Base-by-base conservation (phyloP, 1,140 invertebrate species). In the Dendrolimus punctatus region DNA sequence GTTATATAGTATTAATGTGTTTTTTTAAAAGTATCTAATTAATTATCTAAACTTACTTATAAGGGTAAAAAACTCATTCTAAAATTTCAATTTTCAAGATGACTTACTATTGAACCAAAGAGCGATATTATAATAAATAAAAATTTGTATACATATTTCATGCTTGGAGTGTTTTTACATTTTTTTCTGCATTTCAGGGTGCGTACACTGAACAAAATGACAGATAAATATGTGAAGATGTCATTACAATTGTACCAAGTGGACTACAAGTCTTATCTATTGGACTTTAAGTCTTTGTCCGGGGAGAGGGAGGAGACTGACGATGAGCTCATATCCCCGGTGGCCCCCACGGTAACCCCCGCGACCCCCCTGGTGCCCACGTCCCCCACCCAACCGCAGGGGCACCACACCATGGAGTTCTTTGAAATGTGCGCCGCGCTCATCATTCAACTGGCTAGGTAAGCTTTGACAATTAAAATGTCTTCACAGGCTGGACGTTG, bases 341-440 rank as follows among this genome's bases (percentile, higher is more conserved):
- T 69, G n/a, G 58, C 67, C 2, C 73, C 66, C 1, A 73, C 76
- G 2, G 53, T 23, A 3, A 23, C 83, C 5, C 78, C 81, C 2
- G 83, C 75, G 0, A 53, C 80, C 6, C 66, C 61, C 36, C 58
- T 52, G 6, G 63, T 71, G 71, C 88, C 86, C 68, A 80, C 87
- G 51, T 46, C 78, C 53, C 68, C 57, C 8, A 40, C 64, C 8
- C 59, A 60, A 43, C 55, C 67, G 0, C 87, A 63, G 77, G 91
- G 93, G 37, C 97, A 99, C 75, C 97, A 99, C 82, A 99, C 98
- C 4, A 98, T 99, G 95, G 98, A 99, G 89, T 99, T 99, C 88
- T 99, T 99, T 85, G 98, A 99, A 89, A 99, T 99, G 97, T 99
- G 98, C 86, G 97, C 98, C 36, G 95, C 96, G 38, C 89, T 99